Conservation (phyloP, 2,797 vertebrate genomes). For the Sarcoramphus papa region DNA sequence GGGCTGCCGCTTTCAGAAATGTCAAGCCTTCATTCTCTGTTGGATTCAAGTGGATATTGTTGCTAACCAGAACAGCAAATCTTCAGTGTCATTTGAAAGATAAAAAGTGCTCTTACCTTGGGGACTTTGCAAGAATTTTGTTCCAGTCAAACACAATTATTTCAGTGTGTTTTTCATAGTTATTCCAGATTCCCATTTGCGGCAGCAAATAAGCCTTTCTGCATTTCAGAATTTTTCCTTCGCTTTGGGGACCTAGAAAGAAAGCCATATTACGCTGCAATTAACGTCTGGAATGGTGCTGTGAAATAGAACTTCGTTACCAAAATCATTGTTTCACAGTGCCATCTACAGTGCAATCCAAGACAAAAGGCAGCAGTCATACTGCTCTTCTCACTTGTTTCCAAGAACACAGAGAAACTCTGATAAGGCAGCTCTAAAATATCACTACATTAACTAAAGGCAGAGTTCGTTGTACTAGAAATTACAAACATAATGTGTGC, state of each 20-base stretch:
- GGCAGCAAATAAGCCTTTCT: conserved; percentile 62
- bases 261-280: conserved; percentile 51
- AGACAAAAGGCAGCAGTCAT: neutral
- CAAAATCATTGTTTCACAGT: conserved; percentile 37
- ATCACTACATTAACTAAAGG: neutral
- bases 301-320: neutral
- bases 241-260: conserved; percentile 66
- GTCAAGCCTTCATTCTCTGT: conserved; percentile 38
- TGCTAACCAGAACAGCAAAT: conserved; percentile 34
- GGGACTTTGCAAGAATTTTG: conserved; percentile 67
- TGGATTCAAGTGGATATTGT: conserved; percentile 39
- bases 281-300: conserved; percentile 51
- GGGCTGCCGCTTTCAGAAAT: conserved; percentile 15
- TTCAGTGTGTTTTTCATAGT: conserved; percentile 67
- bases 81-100: conserved; percentile 45
- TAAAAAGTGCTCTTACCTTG: conserved; percentile 74
- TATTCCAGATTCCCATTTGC: conserved; percentile 73
- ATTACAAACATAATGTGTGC: neutral
- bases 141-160: conserved; percentile 73
- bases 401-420: neutral
- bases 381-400: neutral
- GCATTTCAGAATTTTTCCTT: conserved; percentile 64
- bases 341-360: neutral
- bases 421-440: neutral
- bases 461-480: neutral